Evolutionary conservation across 2,888 invertebrate species (phyloP), one percentile per base, ranked within the genome.

Genomic region (Marronus borbonicus): DNA sequence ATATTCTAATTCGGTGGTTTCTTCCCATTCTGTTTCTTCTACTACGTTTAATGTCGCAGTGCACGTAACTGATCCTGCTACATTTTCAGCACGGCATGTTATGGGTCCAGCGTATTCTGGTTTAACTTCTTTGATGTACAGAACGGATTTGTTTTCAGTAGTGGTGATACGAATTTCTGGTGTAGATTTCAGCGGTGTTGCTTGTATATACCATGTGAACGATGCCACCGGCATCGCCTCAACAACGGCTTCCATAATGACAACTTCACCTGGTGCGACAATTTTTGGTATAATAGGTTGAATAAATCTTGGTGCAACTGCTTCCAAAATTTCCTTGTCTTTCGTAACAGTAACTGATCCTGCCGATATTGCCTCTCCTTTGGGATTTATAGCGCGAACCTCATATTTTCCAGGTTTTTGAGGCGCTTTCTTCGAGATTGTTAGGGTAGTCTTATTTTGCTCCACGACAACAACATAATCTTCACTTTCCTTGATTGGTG

Each of bases 1-100:
- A 55, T 95, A 94, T 81, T 90, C 90, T 64, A 93, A 88, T 86
- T 92, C 92, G 69, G 89, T 89, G 0, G 91, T 89, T 83, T 92
- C 91, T 84, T 93, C 91, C 89, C 90, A 90, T 76, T 87, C 87
- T 36, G 89, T 87, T 81, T 90, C 90, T 79, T 93, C 92, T 50
- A 93, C 86, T 28, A 94, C 88, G 83, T 92, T 91, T 3, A 96
- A 86, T 24, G 93, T 93, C 2, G 96, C 95, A 0, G 96, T 95
- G 83, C 94, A 94, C n/a, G 95, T 95, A 7, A 96, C 95, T 0
- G 96, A 96, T 10, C 98, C 98, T 69, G 93, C 94, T 70, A 94
- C 95, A 88, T 98, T 98, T 88, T 96, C 95, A 2, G 97, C 97
- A 84, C 96, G 92, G 84, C 97, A 97, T 24, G 96, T 96, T 84